Base-by-base conservation (phyloP, 1,140 invertebrate genomes). In the Cotesia typhae region DNA sequence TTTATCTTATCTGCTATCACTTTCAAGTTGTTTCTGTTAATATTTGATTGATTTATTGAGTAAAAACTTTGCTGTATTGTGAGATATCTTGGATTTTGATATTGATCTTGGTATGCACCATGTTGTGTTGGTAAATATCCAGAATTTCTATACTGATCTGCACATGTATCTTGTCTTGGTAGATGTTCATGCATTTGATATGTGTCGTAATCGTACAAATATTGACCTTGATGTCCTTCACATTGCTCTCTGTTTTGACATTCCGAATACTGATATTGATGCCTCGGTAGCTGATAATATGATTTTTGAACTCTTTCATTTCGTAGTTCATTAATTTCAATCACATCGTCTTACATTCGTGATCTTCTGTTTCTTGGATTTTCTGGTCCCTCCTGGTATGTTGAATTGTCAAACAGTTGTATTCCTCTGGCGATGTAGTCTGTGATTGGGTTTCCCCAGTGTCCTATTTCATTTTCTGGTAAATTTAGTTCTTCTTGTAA, bases 131-230 rank as follows among this genome's bases (percentile, higher is more conserved):
- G 2, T 28, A 28, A 28, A 1, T 28, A 2, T 28, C 20, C 20
- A 1, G 20, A 2, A 2, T 28, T 80, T 72, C 75, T 79, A 75
- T 28, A 28, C 20, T 28, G 20, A 28, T 28, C 2, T 28, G 20
- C 2, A 28, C 2, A 2, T 2, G 20, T 28, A 28, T 2, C 2
- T 28, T 1, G 20, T 28, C 20, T 1, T 28, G 20, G 20, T 28
- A 2, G 1, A 2, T 28, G 20, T 28, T 2, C 20, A 28, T 2
- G 2, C 2, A 2, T 28, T 28, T 28, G 20, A 2, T 28, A 28
- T 28, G 20, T 28, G 20, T 28, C 1, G 2, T 28, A 1, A 28
- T 28, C 2, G 2, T 28, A 28, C 2, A 0, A 28, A 28, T 28
- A 28, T 28, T 28, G 20, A 28, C 2, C 2, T 28, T 28, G 20